phyloP scores from a whole-genome alignment of 1,140 invertebrate species.

The Bactericera cockerelli region DNA sequence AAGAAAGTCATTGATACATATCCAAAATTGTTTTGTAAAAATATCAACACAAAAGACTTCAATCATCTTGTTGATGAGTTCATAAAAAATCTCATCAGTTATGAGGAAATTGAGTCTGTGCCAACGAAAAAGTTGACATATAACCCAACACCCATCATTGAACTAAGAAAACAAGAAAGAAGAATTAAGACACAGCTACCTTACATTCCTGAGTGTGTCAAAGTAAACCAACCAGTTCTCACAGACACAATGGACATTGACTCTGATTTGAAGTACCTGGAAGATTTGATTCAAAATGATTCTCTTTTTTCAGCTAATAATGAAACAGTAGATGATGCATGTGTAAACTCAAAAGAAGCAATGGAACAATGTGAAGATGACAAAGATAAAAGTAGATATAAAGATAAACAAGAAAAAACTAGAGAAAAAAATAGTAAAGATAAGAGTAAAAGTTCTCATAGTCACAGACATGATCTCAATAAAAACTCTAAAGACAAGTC shows the following conservation, averaged over 20 bases:
- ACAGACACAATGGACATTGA: neutral
- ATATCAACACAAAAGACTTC: slow-evolving; percentile 3
- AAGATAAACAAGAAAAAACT: too few species aligned
- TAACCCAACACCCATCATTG: neutral
- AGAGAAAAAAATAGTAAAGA: too few species aligned
- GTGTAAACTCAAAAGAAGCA: neutral
- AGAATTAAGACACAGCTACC: neutral
- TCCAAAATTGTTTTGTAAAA: slow-evolving; percentile 1
- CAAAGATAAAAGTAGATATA: neutral
- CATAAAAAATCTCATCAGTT: neutral
- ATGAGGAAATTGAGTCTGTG: slow-evolving; percentile 3
- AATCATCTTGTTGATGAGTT: slow-evolving; percentile 4
- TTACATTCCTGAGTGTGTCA: neutral
- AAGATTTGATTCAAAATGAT: neutral
- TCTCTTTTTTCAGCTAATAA: neutral
- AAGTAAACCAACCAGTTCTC: neutral
- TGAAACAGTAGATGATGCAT: neutral
- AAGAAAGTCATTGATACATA: neutral
- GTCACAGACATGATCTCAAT: too few species aligned
- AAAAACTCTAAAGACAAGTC: too few species aligned
- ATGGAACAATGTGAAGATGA: too few species aligned
- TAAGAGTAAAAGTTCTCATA: too few species aligned
- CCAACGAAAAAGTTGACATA: neutral
- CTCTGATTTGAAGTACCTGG: neutral
- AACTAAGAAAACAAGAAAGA: neutral